Base-by-base conservation (phyloP, 2,113 vertebrate species). In the Puntigrus tetrazona region DNA sequence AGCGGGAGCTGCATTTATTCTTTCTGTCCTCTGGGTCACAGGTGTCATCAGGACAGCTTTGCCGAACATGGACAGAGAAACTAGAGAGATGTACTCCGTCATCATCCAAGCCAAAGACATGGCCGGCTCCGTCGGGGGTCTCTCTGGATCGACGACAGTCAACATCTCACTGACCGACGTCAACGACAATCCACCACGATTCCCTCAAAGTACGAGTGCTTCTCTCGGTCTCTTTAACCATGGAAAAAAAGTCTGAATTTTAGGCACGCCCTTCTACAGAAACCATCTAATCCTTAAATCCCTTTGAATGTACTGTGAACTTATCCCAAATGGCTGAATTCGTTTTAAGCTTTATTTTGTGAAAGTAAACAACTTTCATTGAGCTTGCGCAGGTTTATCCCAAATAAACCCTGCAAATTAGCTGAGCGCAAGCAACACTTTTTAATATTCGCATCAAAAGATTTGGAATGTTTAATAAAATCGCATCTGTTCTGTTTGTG, bases 51-150 rank as follows among this genome's bases (percentile, higher is more conserved):
- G 97, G 85, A 98, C 97, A 36, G 96, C 96, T 45, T 91, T 97
- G 92, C 94, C 96, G 78, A 96, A 96, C 87, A 95, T 98, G 96
- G 97, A 98, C 90, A 94, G 97, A 88, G 97, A 98, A 94, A 95
- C 94, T 87, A 94, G 95, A 94, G 96, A 97, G 79, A 95, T 95
- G 89, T 98, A 97, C 89, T 93, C 94, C 0, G 94, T 98, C 89
- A 94, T 98, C 89, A 95, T 98, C 93, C 97, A 98, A 95, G 97
- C 97, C 94, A 98, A 98, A 95, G 97, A 98, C 91, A 98, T 98
- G 97, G 97, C 96, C n/a, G 97, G 97, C 43, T 96, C 96, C 73
- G 95, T 97, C 0, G 97, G 97, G 84, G 97, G 97, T 67, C 95
- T 97, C n/a, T 97, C 97, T 1, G 97, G 97, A 61, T 96, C 97